A percentile compares a stretch with the other conserved stretches of the same genome.
Conservation (phyloP, 2,888 invertebrate species). For the Orthosia cruda region DNA sequence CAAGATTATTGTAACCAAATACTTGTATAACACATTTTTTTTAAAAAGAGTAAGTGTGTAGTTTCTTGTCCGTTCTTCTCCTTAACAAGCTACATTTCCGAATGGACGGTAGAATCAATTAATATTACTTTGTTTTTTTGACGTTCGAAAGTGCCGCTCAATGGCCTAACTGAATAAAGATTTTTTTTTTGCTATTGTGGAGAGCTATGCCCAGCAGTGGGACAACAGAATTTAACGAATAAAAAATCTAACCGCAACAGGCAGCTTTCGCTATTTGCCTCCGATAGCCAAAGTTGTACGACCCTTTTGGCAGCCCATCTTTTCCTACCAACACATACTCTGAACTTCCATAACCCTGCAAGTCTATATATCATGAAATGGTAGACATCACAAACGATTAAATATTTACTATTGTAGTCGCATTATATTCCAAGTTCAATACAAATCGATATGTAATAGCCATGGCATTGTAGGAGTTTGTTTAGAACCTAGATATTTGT, state of each 20-base stretch:
- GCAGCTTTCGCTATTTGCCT: background rate
- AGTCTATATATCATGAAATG: background rate
- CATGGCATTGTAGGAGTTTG: conserved; percentile 19
- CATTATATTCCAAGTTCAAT: conserved; percentile 23
- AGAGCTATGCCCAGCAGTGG: no score
- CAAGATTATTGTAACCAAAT: no score
- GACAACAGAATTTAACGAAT: no score
- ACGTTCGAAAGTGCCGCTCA: no score
- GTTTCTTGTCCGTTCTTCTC: no score
- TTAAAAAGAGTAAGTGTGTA: no score
- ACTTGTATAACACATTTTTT: no score
- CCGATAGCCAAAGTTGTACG: background rate
- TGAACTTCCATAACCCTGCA: background rate
- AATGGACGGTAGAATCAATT: no score
- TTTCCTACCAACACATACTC: background rate
- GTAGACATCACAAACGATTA: background rate
- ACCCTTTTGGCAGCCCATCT: background rate
- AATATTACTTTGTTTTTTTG: no score
- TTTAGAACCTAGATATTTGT: background rate
- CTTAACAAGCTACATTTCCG: no score
- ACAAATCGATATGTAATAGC: conserved; percentile 14
- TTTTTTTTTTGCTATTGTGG: no score
- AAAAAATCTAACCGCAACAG: background rate
- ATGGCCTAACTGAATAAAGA: no score
- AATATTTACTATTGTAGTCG: conserved; percentile 17